Evolutionary conservation across 2,888 invertebrate species (phyloP), one percentile per base, ranked within the genome.

Genomic region (Alentia gelatinosa): DNA sequence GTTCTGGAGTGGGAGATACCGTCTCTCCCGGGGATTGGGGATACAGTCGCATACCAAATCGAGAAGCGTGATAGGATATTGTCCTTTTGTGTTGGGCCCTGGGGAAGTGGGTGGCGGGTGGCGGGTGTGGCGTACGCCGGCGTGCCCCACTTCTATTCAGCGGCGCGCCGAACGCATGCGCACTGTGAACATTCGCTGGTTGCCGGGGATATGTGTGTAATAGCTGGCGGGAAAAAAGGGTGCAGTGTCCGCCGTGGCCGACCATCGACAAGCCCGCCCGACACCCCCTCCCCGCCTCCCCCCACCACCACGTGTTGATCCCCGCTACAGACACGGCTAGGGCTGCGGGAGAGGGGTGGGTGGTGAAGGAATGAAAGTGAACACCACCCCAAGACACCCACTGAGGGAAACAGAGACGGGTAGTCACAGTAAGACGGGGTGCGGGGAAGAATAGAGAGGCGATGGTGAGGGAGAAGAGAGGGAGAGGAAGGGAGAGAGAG

Each of bases 201-300:
- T 19, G 75, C n/a, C 75, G n/a, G n/a, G 19, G 75, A 75, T 75
- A 75, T 75, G 75, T 75, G 37, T 75, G 75, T 75, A 75, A 75
- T 75, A 19, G 26, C 30, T 75, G 30, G n/a, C 75, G n/a, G 19
- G 12, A 15, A 12, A 50, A 50, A n/a, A n/a, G n/a, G n/a, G n/a
- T n/a, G n/a, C n/a, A n/a, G n/a, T n/a, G n/a, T n/a, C n/a, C n/a
- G n/a, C n/a, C n/a, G n/a, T n/a, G n/a, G n/a, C n/a, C n/a, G n/a
- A n/a, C n/a, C n/a, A n/a, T n/a, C n/a, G n/a, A n/a, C n/a, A n/a
- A n/a, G n/a, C n/a, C n/a, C n/a, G n/a, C n/a, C n/a, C n/a, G n/a
- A n/a, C n/a, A n/a, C n/a, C n/a, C n/a, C n/a, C n/a, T n/a, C n/a
- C n/a, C n/a, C n/a, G n/a, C n/a, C n/a, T n/a, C n/a, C n/a, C n/a